These are phyloP conservation scores for Listronotus oregonensis DNA, from an alignment of 1,140 invertebrate species.

Conservation along the genomic window DNA sequence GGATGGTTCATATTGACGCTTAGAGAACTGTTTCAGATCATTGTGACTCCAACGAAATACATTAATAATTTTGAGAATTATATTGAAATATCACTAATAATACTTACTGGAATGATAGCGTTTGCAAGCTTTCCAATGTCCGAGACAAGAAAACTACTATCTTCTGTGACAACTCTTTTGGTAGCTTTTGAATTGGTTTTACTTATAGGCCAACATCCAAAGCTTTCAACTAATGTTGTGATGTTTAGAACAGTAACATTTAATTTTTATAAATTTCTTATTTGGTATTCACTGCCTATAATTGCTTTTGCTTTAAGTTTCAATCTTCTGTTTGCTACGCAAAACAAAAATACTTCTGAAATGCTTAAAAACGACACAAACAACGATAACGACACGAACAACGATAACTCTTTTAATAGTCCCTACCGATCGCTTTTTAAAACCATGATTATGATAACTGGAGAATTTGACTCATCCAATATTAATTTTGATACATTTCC, in stretches of 20 bases:
- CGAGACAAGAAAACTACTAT: constrained; percentile 61
- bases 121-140: constrained; percentile 58
- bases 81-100: constrained; percentile 69
- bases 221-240: constrained; percentile 74
- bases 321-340: constrained; percentile 70
- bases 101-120: constrained; percentile 63
- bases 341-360: constrained; percentile 41
- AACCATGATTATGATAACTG: constrained; percentile 82
- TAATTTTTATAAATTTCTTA: constrained; percentile 78
- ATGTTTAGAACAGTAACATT: constrained; percentile 77
- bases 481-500: constrained; percentile 72
- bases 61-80: constrained; percentile 71
- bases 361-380: too few species aligned
- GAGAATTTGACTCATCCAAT: constrained; percentile 77
- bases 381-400: too few species aligned
- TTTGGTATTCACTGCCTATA: constrained; percentile 78
- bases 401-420: constrained; percentile 66
- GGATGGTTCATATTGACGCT: constrained; percentile 64
- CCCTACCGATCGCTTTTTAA: constrained; percentile 74
- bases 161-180: constrained; percentile 71
- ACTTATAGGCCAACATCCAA: constrained; percentile 75
- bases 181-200: constrained; percentile 76
- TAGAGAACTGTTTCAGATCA: constrained; percentile 71
- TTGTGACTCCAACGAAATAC: constrained; percentile 67
- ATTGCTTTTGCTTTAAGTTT: constrained; percentile 81